Evolutionary conservation across 2,888 invertebrate genomes (phyloP).

Genomic region (Diplolepis rosae): DNA sequence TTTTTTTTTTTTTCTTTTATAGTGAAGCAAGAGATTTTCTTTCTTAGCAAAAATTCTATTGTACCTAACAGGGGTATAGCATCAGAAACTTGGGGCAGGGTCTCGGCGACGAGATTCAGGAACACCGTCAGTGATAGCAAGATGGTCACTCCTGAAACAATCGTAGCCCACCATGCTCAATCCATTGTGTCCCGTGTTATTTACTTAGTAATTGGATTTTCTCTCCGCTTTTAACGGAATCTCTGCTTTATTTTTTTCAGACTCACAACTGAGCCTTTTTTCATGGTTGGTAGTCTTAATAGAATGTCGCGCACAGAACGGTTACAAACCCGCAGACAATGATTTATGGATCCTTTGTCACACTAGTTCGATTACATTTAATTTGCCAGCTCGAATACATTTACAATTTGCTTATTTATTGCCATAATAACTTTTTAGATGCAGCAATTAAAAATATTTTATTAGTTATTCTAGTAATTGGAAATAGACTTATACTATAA

Average conservation of each 20-base stretch:
- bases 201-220: slow-evolving; percentile 8
- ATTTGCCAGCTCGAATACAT: slow-evolving; percentile 14
- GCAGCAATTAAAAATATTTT: no score
- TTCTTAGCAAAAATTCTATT: slow-evolving; percentile 57
- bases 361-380: background rate
- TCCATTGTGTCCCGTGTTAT: slow-evolving; percentile 46
- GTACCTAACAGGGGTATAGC: slow-evolving; percentile 99
- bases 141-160: slow-evolving; percentile 98
- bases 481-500: no score
- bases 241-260: slow-evolving; percentile 3
- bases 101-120: slow-evolving; percentile 99
- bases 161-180: slow-evolving; percentile 66
- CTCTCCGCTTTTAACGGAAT: slow-evolving; percentile 1
- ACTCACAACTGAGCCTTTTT: slow-evolving; percentile 12
- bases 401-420: no score
- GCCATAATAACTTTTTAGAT: no score
- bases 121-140: slow-evolving; percentile 99
- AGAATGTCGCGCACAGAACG: background rate
- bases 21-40: slow-evolving; percentile 17
- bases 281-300: slow-evolving; percentile 29
- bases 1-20: background rate
- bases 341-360: background rate
- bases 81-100: slow-evolving; percentile 99
- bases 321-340: background rate
- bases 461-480: no score